phyloP scores from a whole-genome alignment of 2,797 vertebrate genomes.

The Helostoma temminkii region DNA sequence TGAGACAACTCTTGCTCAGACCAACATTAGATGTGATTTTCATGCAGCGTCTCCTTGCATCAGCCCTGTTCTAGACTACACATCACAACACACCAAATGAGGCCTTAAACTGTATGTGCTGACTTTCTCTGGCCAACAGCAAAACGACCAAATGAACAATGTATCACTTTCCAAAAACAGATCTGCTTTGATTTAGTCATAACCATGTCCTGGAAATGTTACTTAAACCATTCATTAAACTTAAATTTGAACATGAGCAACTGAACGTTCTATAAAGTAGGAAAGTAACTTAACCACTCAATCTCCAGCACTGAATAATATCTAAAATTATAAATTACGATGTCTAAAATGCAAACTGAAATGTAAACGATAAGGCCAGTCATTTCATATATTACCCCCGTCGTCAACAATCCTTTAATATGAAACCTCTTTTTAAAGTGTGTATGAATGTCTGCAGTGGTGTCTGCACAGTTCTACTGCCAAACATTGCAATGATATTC shows the following conservation, averaged over 20 bases:
- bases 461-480: constrained; percentile 4
- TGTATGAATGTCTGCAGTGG: background rate
- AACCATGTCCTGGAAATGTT: constrained; percentile 2
- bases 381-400: too few relatives aligned
- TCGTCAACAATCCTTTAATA: background rate
- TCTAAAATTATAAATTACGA: too few relatives aligned
- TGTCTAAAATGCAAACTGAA: background rate
- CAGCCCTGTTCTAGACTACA: too few relatives aligned
- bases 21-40: constrained; percentile 16
- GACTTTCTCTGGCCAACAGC: background rate
- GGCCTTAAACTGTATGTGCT: too few relatives aligned
- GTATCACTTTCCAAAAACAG: too few relatives aligned
- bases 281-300: too few relatives aligned
- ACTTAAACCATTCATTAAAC: background rate
- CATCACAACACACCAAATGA: too few relatives aligned
- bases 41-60: too few relatives aligned
- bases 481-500: constrained; percentile 14
- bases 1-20: constrained; percentile 13
- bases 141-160: too few relatives aligned
- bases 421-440: background rate
- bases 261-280: background rate
- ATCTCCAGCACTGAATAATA: background rate
- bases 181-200: background rate
- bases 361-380: background rate
- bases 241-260: constrained; percentile 6